Evolutionary conservation across 2,888 invertebrate species (phyloP), one percentile per base, ranked within the genome.

Genomic region (Athripsodes cinereus): DNA sequence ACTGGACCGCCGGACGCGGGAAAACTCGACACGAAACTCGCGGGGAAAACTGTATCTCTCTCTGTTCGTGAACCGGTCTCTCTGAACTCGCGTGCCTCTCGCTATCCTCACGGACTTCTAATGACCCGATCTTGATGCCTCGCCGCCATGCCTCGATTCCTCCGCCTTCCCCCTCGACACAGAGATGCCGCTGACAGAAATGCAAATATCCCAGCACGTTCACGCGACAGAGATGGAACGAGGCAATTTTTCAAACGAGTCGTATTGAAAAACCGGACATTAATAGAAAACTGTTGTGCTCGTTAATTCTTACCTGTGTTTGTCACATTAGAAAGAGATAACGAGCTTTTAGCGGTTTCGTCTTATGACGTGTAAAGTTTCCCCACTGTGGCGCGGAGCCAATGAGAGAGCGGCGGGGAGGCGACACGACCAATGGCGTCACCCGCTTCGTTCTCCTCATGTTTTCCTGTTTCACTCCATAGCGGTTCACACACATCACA

Each of bases 321-420:
- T 73, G 74, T 72, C 74, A 73, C 74, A 78, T 78, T 75, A 78
- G 78, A 78, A 76, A 77, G 78, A 78, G 78, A 78, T 77, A 78
- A 78, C 76, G 75, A 77, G 75, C 76, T 74, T 78, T 78, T 74
- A 74, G 77, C 76, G 76, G 77, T 76, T 76, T 75, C 74, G 70
- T 73, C 74, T 70, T 65, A 78, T 77, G 76, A 77, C 76, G 71
- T 76, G 74, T 77, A 74, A 77, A 76, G 75, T 76, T 74, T 69
- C 44, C 52, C 47, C 57, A 16, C 47, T 19, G 22, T 40, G 13
- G 70, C 68, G 70, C 72, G 70, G 72, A 75, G 69, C 74, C 68
- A 53, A 57, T 52, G 22, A 16, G 35, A 31, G 20, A 13, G 31
- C 20, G 55, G 48, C 35, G 58, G 53, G 21, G 34, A 34, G 49